A percentile compares a stretch with the other conserved stretches of the same genome.
Evolutionary conservation across 2,797 vertebrate species (phyloP).

Genomic region (Lutjanus argentimaculatus): DNA sequence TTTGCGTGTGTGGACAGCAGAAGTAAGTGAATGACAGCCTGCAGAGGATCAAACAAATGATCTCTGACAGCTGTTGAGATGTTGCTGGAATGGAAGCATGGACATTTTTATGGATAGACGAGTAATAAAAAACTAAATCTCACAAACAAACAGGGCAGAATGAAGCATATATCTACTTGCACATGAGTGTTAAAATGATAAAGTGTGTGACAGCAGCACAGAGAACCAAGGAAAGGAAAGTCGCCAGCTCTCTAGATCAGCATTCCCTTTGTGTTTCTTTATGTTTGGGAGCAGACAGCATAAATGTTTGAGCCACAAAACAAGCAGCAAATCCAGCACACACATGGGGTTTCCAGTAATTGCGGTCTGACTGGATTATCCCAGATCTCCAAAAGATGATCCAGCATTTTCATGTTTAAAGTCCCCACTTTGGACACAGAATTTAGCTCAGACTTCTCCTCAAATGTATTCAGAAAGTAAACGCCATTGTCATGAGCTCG

Average conservation of each 20-base stretch:
- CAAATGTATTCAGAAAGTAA: constrained; percentile 14
- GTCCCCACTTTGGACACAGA: constrained; percentile 14
- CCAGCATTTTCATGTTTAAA: constrained; percentile 48
- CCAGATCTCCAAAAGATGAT: constrained; percentile 61
- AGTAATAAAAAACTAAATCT: background rate
- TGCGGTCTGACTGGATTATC: constrained; percentile 58
- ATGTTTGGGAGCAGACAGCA: background rate
- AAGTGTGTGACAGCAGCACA: constrained; percentile 9
- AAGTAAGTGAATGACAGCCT: constrained; percentile 29
- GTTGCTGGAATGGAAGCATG: constrained; percentile 21
- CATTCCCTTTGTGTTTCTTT: constrained; percentile 22
- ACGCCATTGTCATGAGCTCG: constrained; percentile 3
- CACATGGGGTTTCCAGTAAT: constrained; percentile 41
- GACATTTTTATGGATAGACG: constrained; percentile 14
- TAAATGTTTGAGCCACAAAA: constrained; percentile 37
- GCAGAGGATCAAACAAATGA: constrained; percentile 39
- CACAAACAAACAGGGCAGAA: constrained; percentile 22
- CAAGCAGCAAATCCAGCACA: constrained; percentile 36
- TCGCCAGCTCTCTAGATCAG: constrained; percentile 18
- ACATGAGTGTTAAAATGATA: constrained; percentile 5
- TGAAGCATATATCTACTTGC: constrained; percentile 6
- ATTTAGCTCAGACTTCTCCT: constrained; percentile 11
- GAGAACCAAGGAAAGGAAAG: constrained; percentile 10
- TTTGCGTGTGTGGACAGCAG: constrained; percentile 12
- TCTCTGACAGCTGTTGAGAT: constrained; percentile 34